A percentile compares a stretch with the other conserved stretches of the same genome.
Conservation (phyloP, 2,113 vertebrate species). For the Odocoileus hemionus region DNA sequence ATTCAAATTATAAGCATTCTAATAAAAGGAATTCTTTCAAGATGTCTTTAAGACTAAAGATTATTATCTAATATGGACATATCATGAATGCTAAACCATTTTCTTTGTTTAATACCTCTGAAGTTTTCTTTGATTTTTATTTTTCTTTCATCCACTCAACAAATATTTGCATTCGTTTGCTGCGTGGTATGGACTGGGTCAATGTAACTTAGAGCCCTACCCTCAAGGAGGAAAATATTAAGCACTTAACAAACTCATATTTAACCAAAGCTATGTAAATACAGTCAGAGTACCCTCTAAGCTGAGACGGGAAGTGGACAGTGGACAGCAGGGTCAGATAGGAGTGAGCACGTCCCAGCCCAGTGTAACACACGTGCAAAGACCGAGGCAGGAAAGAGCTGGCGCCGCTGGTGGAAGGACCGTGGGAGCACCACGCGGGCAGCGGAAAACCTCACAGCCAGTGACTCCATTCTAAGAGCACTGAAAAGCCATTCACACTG, state of each 20-base stretch:
- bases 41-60: background rate
- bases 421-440: rapidly evolving
- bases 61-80: background rate
- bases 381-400: background rate
- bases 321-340: background rate
- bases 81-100: background rate
- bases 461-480: background rate
- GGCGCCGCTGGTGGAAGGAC: rapidly evolving
- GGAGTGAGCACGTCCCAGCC: rapidly evolving
- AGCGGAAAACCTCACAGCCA: rapidly evolving
- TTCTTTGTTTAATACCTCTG: background rate
- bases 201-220: background rate
- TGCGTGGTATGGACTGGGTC: background rate
- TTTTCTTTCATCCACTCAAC: background rate
- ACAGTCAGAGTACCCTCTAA: background rate
- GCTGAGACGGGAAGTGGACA: background rate
- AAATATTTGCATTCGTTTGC: background rate
- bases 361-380: rapidly evolving
- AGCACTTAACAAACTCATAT: background rate
- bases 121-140: background rate
- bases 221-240: background rate
- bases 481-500: background rate
- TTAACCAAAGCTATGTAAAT: background rate
- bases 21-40: background rate
- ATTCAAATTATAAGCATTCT: constrained; percentile 17